Evolutionary conservation across 37 sponge, comb jelly and placozoan species (phyloP).

Genomic region (Chondrilla cf. caribensis): DNA sequence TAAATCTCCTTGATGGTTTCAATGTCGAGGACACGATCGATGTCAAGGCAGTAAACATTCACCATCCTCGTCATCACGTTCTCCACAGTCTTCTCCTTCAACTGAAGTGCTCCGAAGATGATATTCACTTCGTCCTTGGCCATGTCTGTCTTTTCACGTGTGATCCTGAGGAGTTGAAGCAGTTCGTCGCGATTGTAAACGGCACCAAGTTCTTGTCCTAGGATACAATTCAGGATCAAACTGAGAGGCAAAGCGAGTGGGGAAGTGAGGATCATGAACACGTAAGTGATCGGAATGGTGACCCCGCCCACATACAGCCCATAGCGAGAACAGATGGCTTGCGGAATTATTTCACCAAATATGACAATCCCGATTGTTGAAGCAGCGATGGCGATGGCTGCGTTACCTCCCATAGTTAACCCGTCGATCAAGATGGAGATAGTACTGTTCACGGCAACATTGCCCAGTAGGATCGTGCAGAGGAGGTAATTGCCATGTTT

Average conservation of each 20-base stretch:
- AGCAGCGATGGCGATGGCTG: conserved; percentile 65
- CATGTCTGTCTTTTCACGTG: conserved; percentile 69
- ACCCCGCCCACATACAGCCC: conserved; percentile 86
- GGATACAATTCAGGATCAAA: conserved; percentile 75
- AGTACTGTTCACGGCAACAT: conserved; percentile 95
- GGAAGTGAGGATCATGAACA: conserved; percentile 88
- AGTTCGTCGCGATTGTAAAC: conserved; percentile 90
- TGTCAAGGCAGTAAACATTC: conserved; percentile 74
- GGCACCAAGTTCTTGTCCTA: conserved; percentile 92
- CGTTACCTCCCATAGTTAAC: conserved; percentile 46
- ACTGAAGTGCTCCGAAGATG: conserved; percentile 81
- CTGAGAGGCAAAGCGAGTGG: conserved; percentile 90
- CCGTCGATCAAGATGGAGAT: conserved; percentile 80
- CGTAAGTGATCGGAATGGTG: conserved; percentile 81
- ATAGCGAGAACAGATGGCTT: conserved; percentile 93
- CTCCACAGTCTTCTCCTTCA: conserved; percentile 79
- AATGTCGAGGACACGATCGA: conserved; percentile 73
- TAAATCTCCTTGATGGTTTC: conserved; percentile 75
- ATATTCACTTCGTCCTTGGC: conserved; percentile 77
- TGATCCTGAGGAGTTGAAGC: conserved; percentile 81
- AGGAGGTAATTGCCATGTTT: conserved; percentile 95
- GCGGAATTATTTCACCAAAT: conserved; percentile 96
- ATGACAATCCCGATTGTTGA: conserved; percentile 88
- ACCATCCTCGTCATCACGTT: conserved; percentile 92
- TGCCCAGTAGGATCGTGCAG: conserved; percentile 94